Percentiles rank a stretch among this genome's conserved stretches.
These are phyloP conservation scores for Paraplagusia blochii DNA, from an alignment of 2,113 vertebrate species.

Conservation along the genomic window DNA sequence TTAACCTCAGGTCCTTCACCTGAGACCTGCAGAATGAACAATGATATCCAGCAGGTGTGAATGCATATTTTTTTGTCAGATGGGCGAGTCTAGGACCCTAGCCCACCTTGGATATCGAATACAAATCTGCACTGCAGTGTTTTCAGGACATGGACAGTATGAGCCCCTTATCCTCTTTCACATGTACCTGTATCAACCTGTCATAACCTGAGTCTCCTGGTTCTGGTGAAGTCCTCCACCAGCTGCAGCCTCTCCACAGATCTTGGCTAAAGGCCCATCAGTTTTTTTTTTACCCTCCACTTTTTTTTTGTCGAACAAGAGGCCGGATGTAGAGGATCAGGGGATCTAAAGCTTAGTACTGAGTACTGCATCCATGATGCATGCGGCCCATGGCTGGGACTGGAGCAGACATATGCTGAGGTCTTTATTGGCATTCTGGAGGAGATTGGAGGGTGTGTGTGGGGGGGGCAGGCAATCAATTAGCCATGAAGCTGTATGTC, in stretches of 20 bases:
- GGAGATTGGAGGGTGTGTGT: conserved; percentile 37
- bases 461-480: conserved; percentile 61
- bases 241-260: conserved; percentile 56
- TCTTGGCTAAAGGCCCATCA: conserved; percentile 58
- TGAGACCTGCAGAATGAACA: too few relatives aligned
- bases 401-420: conserved; percentile 62
- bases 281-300: conserved; percentile 26
- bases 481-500: conserved; percentile 58
- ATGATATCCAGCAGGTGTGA: too few relatives aligned
- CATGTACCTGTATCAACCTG: too few relatives aligned
- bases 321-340: conserved; percentile 70
- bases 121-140: too few relatives aligned
- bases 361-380: conserved; percentile 62
- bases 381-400: conserved; percentile 44
- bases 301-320: conserved; percentile 47
- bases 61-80: too few relatives aligned
- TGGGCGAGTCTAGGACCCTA: too few relatives aligned
- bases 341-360: conserved; percentile 69
- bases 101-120: too few relatives aligned
- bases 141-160: too few relatives aligned
- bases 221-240: conserved; percentile 17
- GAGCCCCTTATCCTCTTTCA: too few relatives aligned
- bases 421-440: conserved; percentile 66
- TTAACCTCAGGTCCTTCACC: too few relatives aligned
- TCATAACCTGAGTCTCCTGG: not conserved